These are phyloP conservation scores for Antedon mediterranea DNA, from an alignment of 53 echinoderm and acorn worm genomes.

Conservation along the genomic window DNA sequence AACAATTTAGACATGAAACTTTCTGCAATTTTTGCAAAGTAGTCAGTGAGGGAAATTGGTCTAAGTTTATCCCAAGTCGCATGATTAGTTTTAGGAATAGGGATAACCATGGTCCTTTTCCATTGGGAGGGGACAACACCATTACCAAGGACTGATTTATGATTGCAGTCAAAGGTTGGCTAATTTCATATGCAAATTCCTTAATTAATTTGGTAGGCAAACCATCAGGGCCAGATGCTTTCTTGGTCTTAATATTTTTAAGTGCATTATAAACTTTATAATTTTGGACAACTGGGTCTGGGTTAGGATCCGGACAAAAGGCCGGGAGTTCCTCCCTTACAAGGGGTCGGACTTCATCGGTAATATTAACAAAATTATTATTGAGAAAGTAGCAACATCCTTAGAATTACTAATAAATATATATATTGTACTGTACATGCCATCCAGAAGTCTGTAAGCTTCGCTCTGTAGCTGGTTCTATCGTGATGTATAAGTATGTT, in stretches of 20 bases:
- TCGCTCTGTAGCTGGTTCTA: too few relatives aligned
- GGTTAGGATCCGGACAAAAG: conserved; percentile 1
- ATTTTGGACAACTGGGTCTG: neutral
- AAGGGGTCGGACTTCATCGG: too few relatives aligned
- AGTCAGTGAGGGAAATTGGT: conserved; percentile 19
- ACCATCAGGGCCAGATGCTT: conserved; percentile 14
- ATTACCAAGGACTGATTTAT: conserved; percentile 6
- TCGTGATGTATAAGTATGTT: too few relatives aligned
- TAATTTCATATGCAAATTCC: conserved; percentile 23
- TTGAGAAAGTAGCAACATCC: too few relatives aligned
- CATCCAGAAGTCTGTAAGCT: too few relatives aligned
- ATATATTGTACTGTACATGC: too few relatives aligned
- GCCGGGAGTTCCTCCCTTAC: too few relatives aligned
- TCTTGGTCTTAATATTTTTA: neutral
- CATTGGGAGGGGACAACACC: neutral
- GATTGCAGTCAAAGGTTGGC: conserved; percentile 6
- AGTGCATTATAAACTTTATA: conserved; percentile 6
- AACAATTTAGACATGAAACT: conserved; percentile 4
- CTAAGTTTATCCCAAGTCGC: conserved; percentile 5
- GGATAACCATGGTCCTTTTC: conserved; percentile 7
- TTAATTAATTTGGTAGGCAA: conserved; percentile 5
- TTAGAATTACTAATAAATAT: too few relatives aligned
- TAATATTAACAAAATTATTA: too few relatives aligned
- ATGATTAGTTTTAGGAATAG: neutral
- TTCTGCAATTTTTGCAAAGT: conserved; percentile 9